Percentiles rank a stretch among this genome's conserved stretches.
phyloP scores from a whole-genome alignment of 2,888 invertebrate species.

The Hydrotaea diabolus region DNA sequence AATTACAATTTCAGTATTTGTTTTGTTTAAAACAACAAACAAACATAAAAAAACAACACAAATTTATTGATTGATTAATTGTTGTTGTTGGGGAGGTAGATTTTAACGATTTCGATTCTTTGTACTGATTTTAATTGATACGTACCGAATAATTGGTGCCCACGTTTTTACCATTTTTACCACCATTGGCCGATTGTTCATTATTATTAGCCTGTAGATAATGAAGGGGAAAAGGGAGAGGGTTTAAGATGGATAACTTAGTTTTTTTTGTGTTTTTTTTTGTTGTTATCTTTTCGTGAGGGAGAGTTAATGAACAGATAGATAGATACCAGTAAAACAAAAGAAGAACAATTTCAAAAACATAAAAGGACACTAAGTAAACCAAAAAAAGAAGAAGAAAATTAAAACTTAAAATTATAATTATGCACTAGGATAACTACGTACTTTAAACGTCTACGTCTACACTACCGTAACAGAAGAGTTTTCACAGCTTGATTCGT shows the following conservation, averaged over 20 bases:
- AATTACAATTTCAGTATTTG: conserved; percentile 21
- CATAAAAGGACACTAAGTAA: conserved; percentile 2
- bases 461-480: conserved; percentile 28
- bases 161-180: conserved; percentile 81
- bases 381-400: not conserved
- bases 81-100: conserved; percentile 11
- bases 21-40: conserved; percentile 14
- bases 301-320: conserved; percentile 42
- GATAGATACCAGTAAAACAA: conserved; percentile 33
- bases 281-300: conserved; percentile 38
- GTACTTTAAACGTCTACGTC: not conserved
- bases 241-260: conserved; percentile 70
- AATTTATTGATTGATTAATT: not conserved
- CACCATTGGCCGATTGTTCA: conserved; percentile 78
- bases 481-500: not conserved
- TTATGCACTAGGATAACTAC: not conserved
- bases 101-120: conserved; percentile 54
- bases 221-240: conserved; percentile 78
- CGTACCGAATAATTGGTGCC: conserved; percentile 81
- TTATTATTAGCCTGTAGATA: conserved; percentile 81
- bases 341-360: conserved; percentile 39
- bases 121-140: conserved; percentile 81
- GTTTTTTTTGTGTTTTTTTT: conserved; percentile 50
- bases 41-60: conserved; percentile 8
- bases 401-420: not conserved